Evolutionary conservation across 1,140 invertebrate genomes (phyloP), one percentile per base, ranked within the genome.

Genomic region (Rhyacophila brunnea): DNA sequence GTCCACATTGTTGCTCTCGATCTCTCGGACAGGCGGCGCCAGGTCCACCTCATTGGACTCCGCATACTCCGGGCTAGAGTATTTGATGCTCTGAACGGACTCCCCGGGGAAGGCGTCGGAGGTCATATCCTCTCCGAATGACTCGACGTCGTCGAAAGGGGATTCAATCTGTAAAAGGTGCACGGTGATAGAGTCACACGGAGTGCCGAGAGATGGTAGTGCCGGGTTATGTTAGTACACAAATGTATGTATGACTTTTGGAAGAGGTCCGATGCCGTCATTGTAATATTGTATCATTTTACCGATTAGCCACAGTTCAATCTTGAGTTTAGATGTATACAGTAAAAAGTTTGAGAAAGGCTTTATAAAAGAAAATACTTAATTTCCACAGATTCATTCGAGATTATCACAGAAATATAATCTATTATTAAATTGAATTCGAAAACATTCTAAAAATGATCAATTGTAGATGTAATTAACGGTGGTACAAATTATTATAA

Each of bases 131-230:
- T 59, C 57, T 36, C 51, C 48, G 34, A 59, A 57, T 19, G 57
- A 50, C 20, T 59, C 57, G 13, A 56, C 47, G 7, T 56, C 52
- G 5, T 58, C 47, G 17, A 59, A 44, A 7, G 32, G 38, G 32
- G 48, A 53, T 9, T 36, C 13, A 44, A 46, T 56, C 62, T 64
- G 62, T 20, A 64, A 63, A 64, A 60, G 38, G 62, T 64, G 62
- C 58, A 64, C 42, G 52, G 49, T 64, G 57, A 48, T 57, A 49
- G 45, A 51, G 57, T 60, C 46, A 50, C 54, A 58, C 19, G 46
- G 48, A 38, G 58, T 60, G 58, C 58, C 47, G 46, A 44, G 28
- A 17, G 23, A 50, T 57, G 47, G 35, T 36, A n/a, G 47, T 58
- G 55, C 55, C 19, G 42, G 23, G 3, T 53, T 42, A 43, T 23